These are phyloP conservation scores for Melipona beecheii DNA, from an alignment of 2,888 invertebrate species.

Conservation along the genomic window DNA sequence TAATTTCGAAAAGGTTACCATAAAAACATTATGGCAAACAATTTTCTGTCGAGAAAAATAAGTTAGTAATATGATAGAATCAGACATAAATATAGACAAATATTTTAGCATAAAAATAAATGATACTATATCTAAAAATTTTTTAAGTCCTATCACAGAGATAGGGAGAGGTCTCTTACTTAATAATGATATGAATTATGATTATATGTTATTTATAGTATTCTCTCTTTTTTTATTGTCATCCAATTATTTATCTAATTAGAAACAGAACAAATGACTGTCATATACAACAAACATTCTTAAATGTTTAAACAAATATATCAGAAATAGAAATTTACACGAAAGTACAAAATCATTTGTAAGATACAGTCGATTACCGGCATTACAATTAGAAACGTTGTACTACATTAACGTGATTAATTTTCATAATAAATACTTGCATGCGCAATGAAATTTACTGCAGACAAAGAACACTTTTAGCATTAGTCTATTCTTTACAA, in stretches of 20 bases:
- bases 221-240: not conserved
- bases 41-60: not conserved
- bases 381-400: not conserved
- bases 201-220: conserved; percentile 16
- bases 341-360: not conserved
- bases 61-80: not conserved
- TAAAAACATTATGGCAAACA: too few relatives aligned
- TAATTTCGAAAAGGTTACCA: not conserved
- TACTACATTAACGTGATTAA: conserved; percentile 24
- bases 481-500: conserved; percentile 79
- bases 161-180: conserved; percentile 3
- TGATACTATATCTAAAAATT: conserved; percentile 12
- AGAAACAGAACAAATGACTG: conserved; percentile 5
- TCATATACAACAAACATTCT: not conserved
- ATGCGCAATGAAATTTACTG: conserved; percentile 40
- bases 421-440: conserved; percentile 44
- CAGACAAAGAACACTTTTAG: conserved; percentile 71
- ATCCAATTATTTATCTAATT: conserved; percentile 6
- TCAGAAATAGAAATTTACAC: not conserved
- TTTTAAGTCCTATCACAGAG: not conserved
- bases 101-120: conserved; percentile 18
- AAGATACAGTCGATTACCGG: not conserved
- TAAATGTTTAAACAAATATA: not conserved
- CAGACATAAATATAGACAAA: not conserved
- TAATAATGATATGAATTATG: conserved; percentile 13